Conservation (phyloP, 2,888 invertebrate species). For the Cerastis rubricosa region DNA sequence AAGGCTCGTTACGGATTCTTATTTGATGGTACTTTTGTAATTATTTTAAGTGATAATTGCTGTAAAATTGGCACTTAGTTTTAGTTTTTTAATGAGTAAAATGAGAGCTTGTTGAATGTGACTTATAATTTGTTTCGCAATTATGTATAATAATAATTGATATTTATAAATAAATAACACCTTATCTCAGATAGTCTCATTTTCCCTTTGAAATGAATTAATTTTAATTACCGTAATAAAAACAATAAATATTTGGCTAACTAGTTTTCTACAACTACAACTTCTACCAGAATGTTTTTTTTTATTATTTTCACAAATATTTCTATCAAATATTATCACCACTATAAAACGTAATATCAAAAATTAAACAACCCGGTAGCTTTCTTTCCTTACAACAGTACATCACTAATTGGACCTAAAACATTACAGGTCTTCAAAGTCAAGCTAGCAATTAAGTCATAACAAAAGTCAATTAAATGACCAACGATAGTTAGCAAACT, state of each 20-base stretch:
- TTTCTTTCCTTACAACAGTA: slow-evolving; percentile 3
- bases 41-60: slow-evolving; percentile 59
- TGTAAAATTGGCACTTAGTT: slow-evolving; percentile 47
- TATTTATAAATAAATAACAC: slow-evolving; percentile 2
- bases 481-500: slow-evolving; percentile 40
- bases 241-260: not conserved
- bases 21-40: slow-evolving; percentile 55
- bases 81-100: slow-evolving; percentile 43
- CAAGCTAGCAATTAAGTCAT: slow-evolving; percentile 51
- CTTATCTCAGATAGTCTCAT: not conserved
- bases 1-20: slow-evolving; percentile 57
- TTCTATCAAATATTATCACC: not conserved
- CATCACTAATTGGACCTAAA: slow-evolving; percentile 44
- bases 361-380: not conserved
- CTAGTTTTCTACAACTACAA: not conserved
- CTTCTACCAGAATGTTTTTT: not conserved
- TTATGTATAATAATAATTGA: slow-evolving; percentile 15
- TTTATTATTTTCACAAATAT: not conserved
- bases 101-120: slow-evolving; percentile 13
- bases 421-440: slow-evolving; percentile 44
- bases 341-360: not conserved
- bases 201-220: not conserved
- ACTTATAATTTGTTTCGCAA: slow-evolving; percentile 19
- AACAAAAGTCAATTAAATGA: slow-evolving; percentile 56
- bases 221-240: not conserved